Percentiles rank a stretch among this genome's conserved stretches.
Conservation (phyloP, 2,113 vertebrate genomes). For the Zeus faber region DNA sequence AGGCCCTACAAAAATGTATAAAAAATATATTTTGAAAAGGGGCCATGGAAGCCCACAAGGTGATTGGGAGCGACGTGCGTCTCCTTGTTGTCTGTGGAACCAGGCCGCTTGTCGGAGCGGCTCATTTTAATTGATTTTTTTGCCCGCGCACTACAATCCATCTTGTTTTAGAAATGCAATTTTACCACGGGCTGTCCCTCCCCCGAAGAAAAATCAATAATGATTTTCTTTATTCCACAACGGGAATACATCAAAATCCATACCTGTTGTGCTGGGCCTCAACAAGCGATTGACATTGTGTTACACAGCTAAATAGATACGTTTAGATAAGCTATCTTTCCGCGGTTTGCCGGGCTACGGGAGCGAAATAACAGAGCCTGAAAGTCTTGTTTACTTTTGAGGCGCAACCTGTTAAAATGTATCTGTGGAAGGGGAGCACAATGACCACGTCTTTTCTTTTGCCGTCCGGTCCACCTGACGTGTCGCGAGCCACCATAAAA, state of each 20-base stretch:
- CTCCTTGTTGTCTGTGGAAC: slow-evolving; percentile 55
- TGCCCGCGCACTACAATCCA: slow-evolving; percentile 60
- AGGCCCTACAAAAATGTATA: too few relatives aligned
- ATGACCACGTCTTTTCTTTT: too few relatives aligned
- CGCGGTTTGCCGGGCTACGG: too few relatives aligned
- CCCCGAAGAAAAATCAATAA: slow-evolving; percentile 63
- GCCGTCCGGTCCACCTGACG: too few relatives aligned
- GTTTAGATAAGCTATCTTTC: slow-evolving; percentile 2
- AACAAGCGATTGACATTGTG: background rate
- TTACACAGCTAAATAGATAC: background rate
- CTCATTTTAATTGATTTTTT: slow-evolving; percentile 77
- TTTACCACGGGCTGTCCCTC: slow-evolving; percentile 63
- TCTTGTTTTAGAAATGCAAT: slow-evolving; percentile 69
- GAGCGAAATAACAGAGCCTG: too few relatives aligned
- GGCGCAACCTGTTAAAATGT: too few relatives aligned
- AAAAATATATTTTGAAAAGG: too few relatives aligned
- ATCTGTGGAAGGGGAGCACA: too few relatives aligned
- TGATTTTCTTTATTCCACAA: slow-evolving; percentile 33
- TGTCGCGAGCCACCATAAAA: too few relatives aligned
- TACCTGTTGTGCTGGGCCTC: slow-evolving; percentile 5
- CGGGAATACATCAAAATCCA: slow-evolving; percentile 7
- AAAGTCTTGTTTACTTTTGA: too few relatives aligned
- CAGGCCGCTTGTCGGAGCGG: slow-evolving; percentile 65
- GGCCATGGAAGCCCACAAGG: too few relatives aligned
- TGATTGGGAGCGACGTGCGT: too few relatives aligned